Evolutionary conservation across 2,888 invertebrate species (phyloP), one percentile per base, ranked within the genome.

Genomic region (Geophilus truncorum): DNA sequence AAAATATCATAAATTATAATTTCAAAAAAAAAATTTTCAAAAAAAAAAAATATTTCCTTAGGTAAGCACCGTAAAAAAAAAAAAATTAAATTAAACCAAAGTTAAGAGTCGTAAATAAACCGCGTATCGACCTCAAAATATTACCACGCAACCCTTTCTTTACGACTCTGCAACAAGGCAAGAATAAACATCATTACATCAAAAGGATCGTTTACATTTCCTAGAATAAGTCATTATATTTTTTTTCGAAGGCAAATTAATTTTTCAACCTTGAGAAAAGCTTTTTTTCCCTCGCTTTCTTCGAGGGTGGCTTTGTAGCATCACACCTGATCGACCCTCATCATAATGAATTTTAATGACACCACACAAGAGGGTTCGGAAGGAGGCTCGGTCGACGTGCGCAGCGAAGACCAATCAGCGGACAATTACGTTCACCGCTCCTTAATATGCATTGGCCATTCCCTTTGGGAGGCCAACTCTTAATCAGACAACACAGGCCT

Each of bases 371-470:
- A 51, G 70, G 57, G 23, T 70, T 70, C 9, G 28, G n/a, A 70
- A 3, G 28, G 25, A 51, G 70, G 25, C 70, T 25, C 70, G 70
- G 25, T 28, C 70, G 28, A 23, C 70, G 70, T 70, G 70, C 23
- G 28, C 70, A 28, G 70, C 25, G 28, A 23, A 70, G 70, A 70
- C 70, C 70, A 70, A 70, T 70, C 70, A 70, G 70, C 25, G 70
- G 70, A 70, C 70, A 70, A 70, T 70, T 70, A 70, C 70, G 70
- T 70, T 70, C 70, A 70, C 70, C 70, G 28, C 70, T 70, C 28
- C 25, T 70, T 70, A 70, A 70, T 70, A 70, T 70, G 70, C 70
- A 28, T 70, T 70, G 25, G 70, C 70, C 70, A 28, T 70, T 70
- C 70, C 70, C 4, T 70, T 28, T 6, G 51, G 70, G 28, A 70